Evolutionary conservation across 2,797 vertebrate genomes (phyloP), one percentile per base, ranked within the genome.

Genomic region (Sardinella longiceps): DNA sequence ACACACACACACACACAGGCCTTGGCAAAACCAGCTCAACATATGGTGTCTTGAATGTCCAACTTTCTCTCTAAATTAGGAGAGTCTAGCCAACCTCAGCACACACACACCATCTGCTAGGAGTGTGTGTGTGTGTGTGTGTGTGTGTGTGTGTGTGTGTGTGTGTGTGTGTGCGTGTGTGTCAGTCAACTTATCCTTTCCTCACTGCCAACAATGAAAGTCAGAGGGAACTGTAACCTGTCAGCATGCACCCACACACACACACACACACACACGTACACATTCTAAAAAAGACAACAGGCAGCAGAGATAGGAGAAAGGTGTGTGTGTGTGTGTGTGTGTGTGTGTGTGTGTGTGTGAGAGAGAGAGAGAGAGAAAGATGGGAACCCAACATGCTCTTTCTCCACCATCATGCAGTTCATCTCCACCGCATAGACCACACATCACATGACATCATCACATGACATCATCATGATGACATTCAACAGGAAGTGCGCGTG

Each of bases 331-430:
- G 48, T 50, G 12, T 50, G 48, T 50, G 48, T 50, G 48, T 50
- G 12, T 48, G 46, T 48, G 48, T 50, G 48, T 50, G 48, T 0
- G 48, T 12, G 10, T 14, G 9, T 50, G 48, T 50, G 48, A 12
- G 48, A 14, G 46, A 9, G 30, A 33, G n/a, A 28, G 1, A 60
- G 89, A 86, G 90, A 89, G 87, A 84, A 4, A 56, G 90, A 93
- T 70, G 28, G 28, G 25, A 30, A 30, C 10, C 33, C 28, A 70
- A 70, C 63, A 70, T 70, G 63, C 63, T n/a, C n/a, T n/a, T n/a
- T n/a, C n/a, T n/a, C n/a, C n/a, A n/a, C 92, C 91, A 90, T 94
- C 92, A 94, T 93, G 92, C 92, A 91, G 88, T 90, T 66, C 43
- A 83, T 30, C 25, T 66, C 25, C n/a, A 25, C 56, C 56, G 20